phyloP scores from a whole-genome alignment of 1,140 invertebrate species.

The Ladona fulva region DNA sequence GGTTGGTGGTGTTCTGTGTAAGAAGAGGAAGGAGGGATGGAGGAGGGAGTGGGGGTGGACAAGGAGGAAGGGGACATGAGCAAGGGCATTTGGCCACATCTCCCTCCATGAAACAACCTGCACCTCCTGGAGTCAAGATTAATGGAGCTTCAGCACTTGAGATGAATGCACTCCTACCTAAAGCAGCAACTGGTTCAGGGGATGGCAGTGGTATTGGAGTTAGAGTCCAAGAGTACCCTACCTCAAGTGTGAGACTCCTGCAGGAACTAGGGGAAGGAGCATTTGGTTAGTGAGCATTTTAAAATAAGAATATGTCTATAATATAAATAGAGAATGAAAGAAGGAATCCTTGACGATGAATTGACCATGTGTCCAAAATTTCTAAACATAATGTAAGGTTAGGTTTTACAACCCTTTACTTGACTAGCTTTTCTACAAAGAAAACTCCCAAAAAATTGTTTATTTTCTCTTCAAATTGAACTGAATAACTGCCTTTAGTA shows the following conservation, averaged over 20 bases:
- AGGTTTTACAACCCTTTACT: too few relatives aligned
- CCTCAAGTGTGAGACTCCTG: slow-evolving; percentile 71
- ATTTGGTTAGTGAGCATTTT: slow-evolving; percentile 57
- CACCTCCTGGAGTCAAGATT: slow-evolving; percentile 23
- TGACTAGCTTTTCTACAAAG: too few relatives aligned
- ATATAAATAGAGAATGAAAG: too few relatives aligned
- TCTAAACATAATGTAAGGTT: too few relatives aligned
- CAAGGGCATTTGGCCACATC: slow-evolving; percentile 30
- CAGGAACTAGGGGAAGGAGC: slow-evolving; percentile 94
- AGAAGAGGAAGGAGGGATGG: slow-evolving; percentile 24
- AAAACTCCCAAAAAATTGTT: too few relatives aligned
- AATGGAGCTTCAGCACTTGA: slow-evolving; percentile 38
- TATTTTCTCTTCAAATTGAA: too few relatives aligned
- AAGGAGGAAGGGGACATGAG: slow-evolving; percentile 24
- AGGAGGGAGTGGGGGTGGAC: slow-evolving; percentile 16
- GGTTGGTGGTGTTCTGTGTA: slow-evolving; percentile 37
- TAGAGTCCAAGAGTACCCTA: slow-evolving; percentile 50
- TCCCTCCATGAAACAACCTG: slow-evolving; percentile 24
- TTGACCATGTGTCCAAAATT: too few relatives aligned
- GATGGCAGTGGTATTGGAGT: slow-evolving; percentile 42
- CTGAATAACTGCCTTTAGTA: too few relatives aligned
- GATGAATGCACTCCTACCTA: slow-evolving; percentile 62
- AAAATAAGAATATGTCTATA: too few relatives aligned
- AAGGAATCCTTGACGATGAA: too few relatives aligned
- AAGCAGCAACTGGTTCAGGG: slow-evolving; percentile 39